Evolutionary conservation across 1,140 invertebrate genomes (phyloP).

Genomic region (Archivesica marissinica): DNA sequence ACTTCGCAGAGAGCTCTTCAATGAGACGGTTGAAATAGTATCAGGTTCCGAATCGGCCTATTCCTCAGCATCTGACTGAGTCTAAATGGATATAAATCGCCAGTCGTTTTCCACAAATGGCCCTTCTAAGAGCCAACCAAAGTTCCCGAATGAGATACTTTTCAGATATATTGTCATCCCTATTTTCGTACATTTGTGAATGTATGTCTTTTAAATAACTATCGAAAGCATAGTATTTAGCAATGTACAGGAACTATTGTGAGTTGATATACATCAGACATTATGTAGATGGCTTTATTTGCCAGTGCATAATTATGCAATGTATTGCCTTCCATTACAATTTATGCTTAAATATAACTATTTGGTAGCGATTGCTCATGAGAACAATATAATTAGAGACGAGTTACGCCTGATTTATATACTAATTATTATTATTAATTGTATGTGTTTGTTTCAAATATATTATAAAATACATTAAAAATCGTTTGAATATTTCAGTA

Average conservation of each 20-base stretch:
- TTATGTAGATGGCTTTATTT: slow-evolving; percentile 3
- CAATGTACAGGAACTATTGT: background rate
- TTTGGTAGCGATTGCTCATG: no score
- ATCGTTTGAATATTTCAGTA: no score
- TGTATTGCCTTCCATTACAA: no score
- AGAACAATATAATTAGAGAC: no score
- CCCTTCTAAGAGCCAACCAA: slow-evolving; percentile 13
- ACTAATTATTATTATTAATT: no score
- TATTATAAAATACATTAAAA: no score
- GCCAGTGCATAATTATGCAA: slow-evolving; percentile 18
- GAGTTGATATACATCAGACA: background rate
- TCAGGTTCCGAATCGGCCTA: slow-evolving; percentile 24
- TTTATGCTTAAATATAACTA: no score
- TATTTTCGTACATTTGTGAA: no score
- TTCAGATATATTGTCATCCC: background rate
- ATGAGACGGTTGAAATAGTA: slow-evolving; percentile 36
- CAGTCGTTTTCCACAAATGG: background rate
- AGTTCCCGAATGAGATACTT: background rate
- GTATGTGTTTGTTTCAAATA: no score
- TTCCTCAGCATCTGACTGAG: background rate
- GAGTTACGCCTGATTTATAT: no score
- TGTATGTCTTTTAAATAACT: no score
- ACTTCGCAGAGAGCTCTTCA: slow-evolving; percentile 59
- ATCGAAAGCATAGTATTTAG: background rate
- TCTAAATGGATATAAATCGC: background rate